Conservation (phyloP, 2,888 invertebrate genomes). For the Latheticus oryzae region DNA sequence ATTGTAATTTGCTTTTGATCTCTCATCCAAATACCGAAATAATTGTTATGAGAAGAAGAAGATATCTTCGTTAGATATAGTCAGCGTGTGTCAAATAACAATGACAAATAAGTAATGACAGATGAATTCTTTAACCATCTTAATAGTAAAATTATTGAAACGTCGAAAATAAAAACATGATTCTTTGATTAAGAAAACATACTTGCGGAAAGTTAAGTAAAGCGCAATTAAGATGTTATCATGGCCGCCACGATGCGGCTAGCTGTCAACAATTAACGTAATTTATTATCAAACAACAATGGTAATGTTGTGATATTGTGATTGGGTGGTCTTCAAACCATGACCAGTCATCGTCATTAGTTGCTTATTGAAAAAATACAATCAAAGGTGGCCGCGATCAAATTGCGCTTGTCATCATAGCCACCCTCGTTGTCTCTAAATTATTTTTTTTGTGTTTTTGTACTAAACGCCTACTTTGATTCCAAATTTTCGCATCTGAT, state of each 20-base stretch:
- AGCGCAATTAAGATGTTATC: constrained; percentile 67
- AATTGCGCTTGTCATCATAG: constrained; percentile 15
- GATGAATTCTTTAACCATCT: not conserved
- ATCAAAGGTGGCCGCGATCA: constrained; percentile 25
- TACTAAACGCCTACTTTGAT: no score
- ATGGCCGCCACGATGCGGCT: constrained; percentile 63
- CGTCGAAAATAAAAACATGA: constrained; percentile 13
- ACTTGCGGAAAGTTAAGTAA: constrained; percentile 63
- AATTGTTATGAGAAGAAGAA: constrained; percentile 32
- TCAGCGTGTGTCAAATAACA: no score
- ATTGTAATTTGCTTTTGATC: constrained; percentile 46
- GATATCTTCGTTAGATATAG: no score
- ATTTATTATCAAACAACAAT: constrained; percentile 67
- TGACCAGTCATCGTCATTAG: constrained; percentile 64
- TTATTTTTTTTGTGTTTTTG: constrained; percentile 5
- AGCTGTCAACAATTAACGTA: constrained; percentile 67
- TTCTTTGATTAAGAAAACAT: constrained; percentile 62
- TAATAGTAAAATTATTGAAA: no score
- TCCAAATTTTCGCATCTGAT: no score
- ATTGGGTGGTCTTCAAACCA: constrained; percentile 63
- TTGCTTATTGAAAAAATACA: constrained; percentile 62
- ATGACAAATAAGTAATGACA: not conserved
- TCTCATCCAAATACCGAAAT: constrained; percentile 45
- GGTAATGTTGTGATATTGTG: constrained; percentile 66
- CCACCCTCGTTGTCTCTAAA: constrained; percentile 3